These are phyloP conservation scores for Ophion obscuratus DNA, from an alignment of 2,888 invertebrate genomes.

Conservation along the genomic window DNA sequence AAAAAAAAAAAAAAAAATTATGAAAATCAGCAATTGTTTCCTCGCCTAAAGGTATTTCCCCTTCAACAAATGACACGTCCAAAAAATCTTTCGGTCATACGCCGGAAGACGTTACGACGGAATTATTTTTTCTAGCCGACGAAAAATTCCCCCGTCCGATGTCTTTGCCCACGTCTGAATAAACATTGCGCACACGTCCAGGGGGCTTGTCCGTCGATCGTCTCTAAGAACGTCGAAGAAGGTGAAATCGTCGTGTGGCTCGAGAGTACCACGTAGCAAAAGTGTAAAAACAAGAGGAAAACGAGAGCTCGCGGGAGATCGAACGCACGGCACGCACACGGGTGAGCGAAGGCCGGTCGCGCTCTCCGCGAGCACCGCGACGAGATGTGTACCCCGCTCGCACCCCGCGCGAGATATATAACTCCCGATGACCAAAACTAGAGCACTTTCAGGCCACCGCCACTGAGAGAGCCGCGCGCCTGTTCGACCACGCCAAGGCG, in stretches of 20 bases:
- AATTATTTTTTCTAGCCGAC: too few species aligned
- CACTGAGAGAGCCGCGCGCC: slow-evolving; percentile 48
- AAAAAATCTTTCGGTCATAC: too few species aligned
- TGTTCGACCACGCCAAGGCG: slow-evolving; percentile 70
- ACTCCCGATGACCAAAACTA: slow-evolving; percentile 70
- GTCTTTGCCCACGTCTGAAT: too few species aligned
- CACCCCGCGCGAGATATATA: slow-evolving; percentile 51
- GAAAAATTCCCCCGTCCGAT: too few species aligned
- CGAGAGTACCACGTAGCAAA: slow-evolving; percentile 47
- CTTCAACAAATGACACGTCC: too few species aligned
- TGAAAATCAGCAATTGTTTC: too few species aligned
- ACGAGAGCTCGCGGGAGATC: slow-evolving; percentile 54
- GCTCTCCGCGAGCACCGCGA: slow-evolving; percentile 44
- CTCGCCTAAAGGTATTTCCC: too few species aligned
- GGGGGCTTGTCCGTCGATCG: slow-evolving; percentile 4
- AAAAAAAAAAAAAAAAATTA: too few species aligned
- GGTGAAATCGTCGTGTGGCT: slow-evolving; percentile 61
- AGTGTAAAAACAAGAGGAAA: slow-evolving; percentile 58
- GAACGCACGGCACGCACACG: slow-evolving; percentile 35
- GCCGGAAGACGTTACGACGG: too few species aligned
- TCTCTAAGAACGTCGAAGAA: slow-evolving; percentile 61
- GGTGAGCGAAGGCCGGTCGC: slow-evolving; percentile 67
- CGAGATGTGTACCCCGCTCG: slow-evolving; percentile 33
- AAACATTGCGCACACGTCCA: too few species aligned
- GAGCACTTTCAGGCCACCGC: slow-evolving; percentile 68